Evolutionary conservation across 2,888 invertebrate genomes (phyloP).

Genomic region (Seira ritae): DNA sequence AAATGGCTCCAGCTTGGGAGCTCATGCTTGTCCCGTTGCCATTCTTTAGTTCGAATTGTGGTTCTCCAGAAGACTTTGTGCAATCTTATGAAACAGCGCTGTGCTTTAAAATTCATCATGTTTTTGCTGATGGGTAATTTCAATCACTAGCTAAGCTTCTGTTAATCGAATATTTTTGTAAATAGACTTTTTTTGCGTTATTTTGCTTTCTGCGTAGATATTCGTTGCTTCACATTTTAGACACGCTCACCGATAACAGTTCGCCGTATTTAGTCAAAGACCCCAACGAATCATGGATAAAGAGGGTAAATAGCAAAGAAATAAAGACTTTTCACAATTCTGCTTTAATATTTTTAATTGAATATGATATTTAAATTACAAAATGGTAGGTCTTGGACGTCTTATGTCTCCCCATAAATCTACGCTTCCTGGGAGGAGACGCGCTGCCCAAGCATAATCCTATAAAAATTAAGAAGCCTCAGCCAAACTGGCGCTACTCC

Average conservation of each 20-base stretch:
- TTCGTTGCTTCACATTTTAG: constrained; percentile 61
- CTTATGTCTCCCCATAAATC: constrained; percentile 56
- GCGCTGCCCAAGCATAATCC: constrained; percentile 55
- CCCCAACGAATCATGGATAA: constrained; percentile 50
- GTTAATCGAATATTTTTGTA: too few species aligned
- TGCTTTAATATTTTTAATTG: too few species aligned
- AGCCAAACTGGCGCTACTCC: constrained; percentile 56
- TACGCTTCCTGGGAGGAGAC: constrained; percentile 52
- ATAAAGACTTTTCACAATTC: background rate
- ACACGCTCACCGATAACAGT: constrained; percentile 52
- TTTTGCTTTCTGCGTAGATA: too few species aligned
- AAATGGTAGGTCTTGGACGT: constrained; percentile 58
- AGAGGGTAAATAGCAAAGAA: constrained; percentile 38
- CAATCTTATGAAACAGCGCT: constrained; percentile 53
- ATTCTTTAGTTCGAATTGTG: background rate
- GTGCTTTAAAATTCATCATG: constrained; percentile 67
- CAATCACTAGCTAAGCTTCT: too few species aligned
- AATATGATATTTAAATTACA: too few species aligned
- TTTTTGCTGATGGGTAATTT: constrained; percentile 63
- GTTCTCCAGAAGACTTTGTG: background rate
- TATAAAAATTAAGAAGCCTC: constrained; percentile 51
- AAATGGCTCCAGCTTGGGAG: constrained; percentile 64
- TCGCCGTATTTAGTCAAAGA: constrained; percentile 67
- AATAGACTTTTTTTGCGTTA: too few species aligned
- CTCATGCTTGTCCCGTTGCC: constrained; percentile 58